Percentiles rank a stretch among this genome's conserved stretches.
These are phyloP conservation scores for Coecobrya sp. DNA, from an alignment of 2,888 invertebrate species.

Conservation along the genomic window DNA sequence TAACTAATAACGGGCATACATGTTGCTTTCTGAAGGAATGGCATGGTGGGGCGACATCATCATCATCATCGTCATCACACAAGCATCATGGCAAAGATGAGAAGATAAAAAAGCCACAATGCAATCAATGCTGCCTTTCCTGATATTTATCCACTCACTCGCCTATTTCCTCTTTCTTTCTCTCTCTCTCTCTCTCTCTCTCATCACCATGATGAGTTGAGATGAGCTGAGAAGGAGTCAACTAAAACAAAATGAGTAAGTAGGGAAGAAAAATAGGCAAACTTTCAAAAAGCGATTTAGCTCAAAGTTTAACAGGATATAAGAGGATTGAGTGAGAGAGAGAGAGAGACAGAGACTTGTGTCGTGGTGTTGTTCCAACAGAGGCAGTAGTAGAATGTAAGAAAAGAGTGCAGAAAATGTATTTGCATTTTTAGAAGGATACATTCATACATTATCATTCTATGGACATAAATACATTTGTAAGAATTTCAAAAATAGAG, in stretches of 20 bases:
- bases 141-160: slow-evolving; percentile 62
- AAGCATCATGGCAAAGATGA: slow-evolving; percentile 46
- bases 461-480: slow-evolving; percentile 59
- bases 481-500: slow-evolving; percentile 58
- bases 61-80: slow-evolving; percentile 2
- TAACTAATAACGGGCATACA: not conserved
- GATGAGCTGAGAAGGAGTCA: slow-evolving; percentile 52
- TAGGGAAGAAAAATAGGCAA: slow-evolving; percentile 77
- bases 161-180: slow-evolving; percentile 31
- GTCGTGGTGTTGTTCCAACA: slow-evolving; percentile 36
- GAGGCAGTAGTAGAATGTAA: not conserved
- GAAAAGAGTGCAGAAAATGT: slow-evolving; percentile 39
- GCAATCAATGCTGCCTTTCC: slow-evolving; percentile 63
- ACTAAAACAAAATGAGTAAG: slow-evolving; percentile 57
- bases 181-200: slow-evolving; percentile 21
- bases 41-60: slow-evolving; percentile 14
- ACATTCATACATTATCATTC: slow-evolving; percentile 32
- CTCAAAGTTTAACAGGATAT: slow-evolving; percentile 74
- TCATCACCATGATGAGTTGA: slow-evolving; percentile 64
- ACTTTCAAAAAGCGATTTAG: slow-evolving; percentile 81
- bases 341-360: slow-evolving; percentile 3
- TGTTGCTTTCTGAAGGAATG: not conserved
- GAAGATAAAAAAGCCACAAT: slow-evolving; percentile 70
- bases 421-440: slow-evolving; percentile 49
- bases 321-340: slow-evolving; percentile 28